Base-by-base conservation (phyloP, 2,888 invertebrate genomes). In the Axea sp. region DNA sequence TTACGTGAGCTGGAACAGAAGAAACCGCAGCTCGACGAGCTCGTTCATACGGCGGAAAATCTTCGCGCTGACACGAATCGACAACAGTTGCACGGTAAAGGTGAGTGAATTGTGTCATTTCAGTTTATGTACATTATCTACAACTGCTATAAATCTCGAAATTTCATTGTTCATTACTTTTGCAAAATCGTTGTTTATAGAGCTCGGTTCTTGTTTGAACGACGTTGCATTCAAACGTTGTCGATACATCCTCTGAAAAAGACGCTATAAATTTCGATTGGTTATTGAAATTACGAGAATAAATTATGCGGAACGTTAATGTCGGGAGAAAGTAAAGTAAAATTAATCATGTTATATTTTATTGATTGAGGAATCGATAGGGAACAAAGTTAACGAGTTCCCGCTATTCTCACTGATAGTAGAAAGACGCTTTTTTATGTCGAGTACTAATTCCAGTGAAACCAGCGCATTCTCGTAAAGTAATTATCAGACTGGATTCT, bases 1-100 rank as follows among this genome's bases (percentile, higher is more conserved):
- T 90, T 95, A 73, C 92, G 93, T 12, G 95, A 95, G 89, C 88
- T 95, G 89, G 95, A 95, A 87, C 93, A 94, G 89, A 95, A 95
- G 89, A 94, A 94, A 83, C 95, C 95, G 2, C 95, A 95, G 88
- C 88, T 95, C 86, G 95, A 95, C 88, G 95, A 95, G 88, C 89
- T 95, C 82, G 92, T 95, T 75, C 93, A 94, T 85, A 94, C 95
- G 0, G 94, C 95, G 1, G 95, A 95, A 88, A 93, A 93, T 86
- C 91, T 95, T 74, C 93, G 94, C 85, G 93, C 93, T 51, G 94
- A 94, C 80, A 92, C 93, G 78, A 94, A 94, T 87, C 88, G 94
- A 1, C 94, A 94, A 83, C 94, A 94, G 84, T 89, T 95, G 68
- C 94, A 95, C 84, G 93, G 93, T 62, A 95, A 95, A 92, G 94